Conservation (phyloP, 2,113 vertebrate genomes). For the Oncorhynchus masou region DNA sequence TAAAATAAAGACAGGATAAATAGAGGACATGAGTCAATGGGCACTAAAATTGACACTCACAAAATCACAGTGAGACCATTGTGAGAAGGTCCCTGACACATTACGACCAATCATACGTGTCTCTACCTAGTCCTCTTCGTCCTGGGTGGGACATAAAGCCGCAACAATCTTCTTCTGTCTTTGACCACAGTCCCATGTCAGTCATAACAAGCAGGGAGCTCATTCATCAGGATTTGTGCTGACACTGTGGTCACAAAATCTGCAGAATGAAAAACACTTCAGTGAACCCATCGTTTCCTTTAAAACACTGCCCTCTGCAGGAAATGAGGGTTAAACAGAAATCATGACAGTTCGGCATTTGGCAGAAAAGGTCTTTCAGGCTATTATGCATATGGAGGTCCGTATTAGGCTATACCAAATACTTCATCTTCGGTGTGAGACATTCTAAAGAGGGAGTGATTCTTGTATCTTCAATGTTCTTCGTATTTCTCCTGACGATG, state of each 20-base stretch:
- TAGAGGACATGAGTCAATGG: conserved; percentile 1
- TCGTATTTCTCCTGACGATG: conserved; percentile 36
- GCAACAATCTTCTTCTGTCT: background rate
- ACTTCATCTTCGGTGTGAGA: background rate
- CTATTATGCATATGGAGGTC: background rate
- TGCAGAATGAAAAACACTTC: background rate
- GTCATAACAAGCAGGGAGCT: too few species aligned
- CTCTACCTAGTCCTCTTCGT: too few species aligned
- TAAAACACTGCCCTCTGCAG: conserved; percentile 61
- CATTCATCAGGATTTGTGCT: too few species aligned
- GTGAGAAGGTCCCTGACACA: background rate
- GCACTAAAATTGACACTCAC: conserved; percentile 6
- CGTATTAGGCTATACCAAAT: conserved; percentile 2
- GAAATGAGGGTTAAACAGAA: conserved; percentile 13
- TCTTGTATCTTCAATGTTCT: conserved; percentile 47
- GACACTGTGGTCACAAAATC: background rate
- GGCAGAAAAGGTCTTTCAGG: conserved; percentile 13
- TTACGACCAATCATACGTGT: too few species aligned
- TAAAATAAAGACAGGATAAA: background rate
- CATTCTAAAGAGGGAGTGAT: conserved; percentile 17
- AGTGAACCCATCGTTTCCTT: conserved; percentile 21
- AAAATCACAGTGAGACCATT: conserved; percentile 9
- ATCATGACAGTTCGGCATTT: background rate
- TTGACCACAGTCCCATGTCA: background rate
- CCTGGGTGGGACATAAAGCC: too few species aligned